A percentile compares a stretch with the other conserved stretches of the same genome.
These are phyloP conservation scores for Adela reaumurella DNA, from an alignment of 2,888 invertebrate genomes.

Conservation along the genomic window DNA sequence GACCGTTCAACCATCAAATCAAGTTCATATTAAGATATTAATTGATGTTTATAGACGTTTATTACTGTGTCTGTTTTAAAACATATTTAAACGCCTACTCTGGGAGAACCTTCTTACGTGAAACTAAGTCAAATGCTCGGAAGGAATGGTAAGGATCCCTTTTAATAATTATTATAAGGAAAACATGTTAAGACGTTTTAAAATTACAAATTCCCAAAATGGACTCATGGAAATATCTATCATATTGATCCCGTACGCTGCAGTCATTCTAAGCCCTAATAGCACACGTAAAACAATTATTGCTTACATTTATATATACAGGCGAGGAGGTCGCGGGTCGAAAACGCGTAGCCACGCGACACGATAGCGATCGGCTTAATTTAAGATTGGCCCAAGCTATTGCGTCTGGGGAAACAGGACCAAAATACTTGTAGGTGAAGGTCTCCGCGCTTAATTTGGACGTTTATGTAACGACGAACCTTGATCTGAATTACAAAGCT, in stretches of 20 bases:
- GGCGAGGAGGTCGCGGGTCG: conserved; percentile 22
- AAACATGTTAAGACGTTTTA: background rate
- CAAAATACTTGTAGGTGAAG: background rate
- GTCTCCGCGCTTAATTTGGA: background rate
- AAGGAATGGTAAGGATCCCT: too few relatives aligned
- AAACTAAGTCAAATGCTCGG: too few relatives aligned
- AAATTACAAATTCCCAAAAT: background rate
- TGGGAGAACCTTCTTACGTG: too few relatives aligned
- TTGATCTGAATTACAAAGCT: background rate
- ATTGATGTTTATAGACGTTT: too few relatives aligned
- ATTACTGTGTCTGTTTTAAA: too few relatives aligned
- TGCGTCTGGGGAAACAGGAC: background rate
- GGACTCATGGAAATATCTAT: background rate
- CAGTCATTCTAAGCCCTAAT: conserved; percentile 11
- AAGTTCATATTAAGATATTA: too few relatives aligned
- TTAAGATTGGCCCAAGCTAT: conserved; percentile 11
- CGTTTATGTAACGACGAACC: background rate
- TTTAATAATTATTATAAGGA: too few relatives aligned
- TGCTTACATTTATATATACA: conserved; percentile 22
- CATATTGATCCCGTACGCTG: background rate
- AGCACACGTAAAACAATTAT: conserved; percentile 35
- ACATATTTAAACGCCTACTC: too few relatives aligned
- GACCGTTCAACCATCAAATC: too few relatives aligned
- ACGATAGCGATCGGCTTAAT: conserved; percentile 28
- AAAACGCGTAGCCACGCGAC: conserved; percentile 25